Conservation (phyloP, 2,113 vertebrate species). For the Cinclus mexicanus region DNA sequence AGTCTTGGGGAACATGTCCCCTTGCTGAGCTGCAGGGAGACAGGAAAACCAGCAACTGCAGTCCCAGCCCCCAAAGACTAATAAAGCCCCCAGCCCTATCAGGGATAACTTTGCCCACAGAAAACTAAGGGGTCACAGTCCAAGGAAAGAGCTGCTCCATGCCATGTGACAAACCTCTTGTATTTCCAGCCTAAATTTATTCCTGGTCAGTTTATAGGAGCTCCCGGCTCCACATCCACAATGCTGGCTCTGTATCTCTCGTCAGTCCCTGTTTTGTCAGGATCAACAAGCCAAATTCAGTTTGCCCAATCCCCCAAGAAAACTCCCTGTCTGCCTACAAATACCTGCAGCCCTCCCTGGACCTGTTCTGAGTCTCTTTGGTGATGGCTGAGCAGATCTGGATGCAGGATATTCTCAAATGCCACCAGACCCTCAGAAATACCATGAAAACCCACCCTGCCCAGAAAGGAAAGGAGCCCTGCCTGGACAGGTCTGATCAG, state of each 20-base stretch:
- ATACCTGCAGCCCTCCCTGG: not conserved
- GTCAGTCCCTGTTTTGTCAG: not conserved
- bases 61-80: not conserved
- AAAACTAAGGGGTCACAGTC: not conserved
- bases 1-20: conserved; percentile 2
- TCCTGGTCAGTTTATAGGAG: conserved; percentile 43
- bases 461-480: not conserved
- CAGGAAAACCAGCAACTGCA: conserved; percentile 21
- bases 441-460: not conserved
- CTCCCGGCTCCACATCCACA: not conserved
- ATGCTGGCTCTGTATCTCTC: conserved; percentile 21
- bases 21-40: not conserved
- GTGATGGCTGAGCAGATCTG: not conserved
- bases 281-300: not conserved
- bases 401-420: not conserved
- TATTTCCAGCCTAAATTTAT: conserved; percentile 40
- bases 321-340: not conserved
- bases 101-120: not conserved
- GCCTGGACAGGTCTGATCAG: not conserved
- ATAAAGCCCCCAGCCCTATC: not conserved
- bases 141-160: not conserved
- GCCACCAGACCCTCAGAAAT: not conserved
- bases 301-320: not conserved
- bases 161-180: conserved; percentile 18
- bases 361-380: not conserved